These are phyloP conservation scores for Hypomecis punctinalis DNA, from an alignment of 2,888 invertebrate species.

Conservation along the genomic window DNA sequence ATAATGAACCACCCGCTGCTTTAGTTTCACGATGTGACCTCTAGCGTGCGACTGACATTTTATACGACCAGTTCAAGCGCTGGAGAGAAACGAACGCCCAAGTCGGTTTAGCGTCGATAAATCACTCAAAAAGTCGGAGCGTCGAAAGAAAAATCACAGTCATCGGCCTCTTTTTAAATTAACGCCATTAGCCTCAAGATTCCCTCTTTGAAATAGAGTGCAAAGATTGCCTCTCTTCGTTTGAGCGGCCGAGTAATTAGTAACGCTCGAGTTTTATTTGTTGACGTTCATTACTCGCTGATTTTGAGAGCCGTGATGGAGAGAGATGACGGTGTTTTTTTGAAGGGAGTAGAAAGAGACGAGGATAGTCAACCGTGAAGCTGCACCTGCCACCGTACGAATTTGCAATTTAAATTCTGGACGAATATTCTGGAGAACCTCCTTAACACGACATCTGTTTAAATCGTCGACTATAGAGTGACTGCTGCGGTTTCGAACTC, in stretches of 20 bases:
- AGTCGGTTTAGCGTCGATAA: conserved; percentile 68
- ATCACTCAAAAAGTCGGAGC: conserved; percentile 72
- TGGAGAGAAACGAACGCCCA: conserved; percentile 47
- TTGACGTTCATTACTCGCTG: conserved; percentile 84
- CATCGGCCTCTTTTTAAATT: conserved; percentile 83
- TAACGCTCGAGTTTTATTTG: conserved; percentile 85
- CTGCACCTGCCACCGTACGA: conserved; percentile 82
- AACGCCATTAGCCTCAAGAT: conserved; percentile 83
- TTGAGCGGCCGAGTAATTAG: conserved; percentile 82
- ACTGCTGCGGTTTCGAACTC: conserved; percentile 75
- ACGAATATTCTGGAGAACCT: conserved; percentile 83
- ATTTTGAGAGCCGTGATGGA: conserved; percentile 69
- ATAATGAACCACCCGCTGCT: conserved; percentile 78
- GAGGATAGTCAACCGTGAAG: conserved; percentile 65
- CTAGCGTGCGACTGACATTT: conserved; percentile 74
- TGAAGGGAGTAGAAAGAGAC: conserved; percentile 65
- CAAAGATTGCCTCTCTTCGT: conserved; percentile 82
- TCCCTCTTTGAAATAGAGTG: conserved; percentile 81
- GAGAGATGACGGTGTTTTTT: conserved; percentile 56
- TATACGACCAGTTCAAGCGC: conserved; percentile 56
- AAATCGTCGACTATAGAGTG: conserved; percentile 83
- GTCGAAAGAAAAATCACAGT: conserved; percentile 79
- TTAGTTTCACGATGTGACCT: conserved; percentile 61
- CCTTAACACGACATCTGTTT: conserved; percentile 86
- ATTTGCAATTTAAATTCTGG: conserved; percentile 85